phyloP scores from a whole-genome alignment of 1,140 invertebrate genomes.

The Drosophila rufa region DNA sequence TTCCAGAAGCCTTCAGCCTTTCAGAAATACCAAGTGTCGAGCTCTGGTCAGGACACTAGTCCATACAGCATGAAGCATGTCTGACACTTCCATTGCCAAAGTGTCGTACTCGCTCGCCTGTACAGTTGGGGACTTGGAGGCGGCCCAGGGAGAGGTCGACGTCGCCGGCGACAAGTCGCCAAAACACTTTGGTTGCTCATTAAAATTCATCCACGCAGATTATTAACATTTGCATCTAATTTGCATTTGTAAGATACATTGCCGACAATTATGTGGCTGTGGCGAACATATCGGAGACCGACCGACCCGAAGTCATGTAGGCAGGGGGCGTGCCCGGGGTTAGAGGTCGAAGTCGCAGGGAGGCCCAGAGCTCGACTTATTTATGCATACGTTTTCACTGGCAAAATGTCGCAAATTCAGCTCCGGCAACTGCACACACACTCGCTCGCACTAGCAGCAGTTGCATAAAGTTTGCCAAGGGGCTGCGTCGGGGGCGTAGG shows the following conservation, averaged over 20 bases:
- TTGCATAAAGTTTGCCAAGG: conserved; percentile 71
- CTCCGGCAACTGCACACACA: conserved; percentile 31
- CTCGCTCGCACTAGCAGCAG: conserved; percentile 13
- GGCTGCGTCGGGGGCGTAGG: conserved; percentile 13
- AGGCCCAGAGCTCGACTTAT: conserved; percentile 61
- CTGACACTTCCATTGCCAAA: conserved; percentile 51
- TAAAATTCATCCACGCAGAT: conserved; percentile 83
- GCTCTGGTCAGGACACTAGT: conserved; percentile 58
- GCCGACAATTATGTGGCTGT: conserved; percentile 78
- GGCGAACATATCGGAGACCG: conserved; percentile 11
- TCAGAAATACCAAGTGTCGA: conserved; percentile 13
- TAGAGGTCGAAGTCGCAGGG: conserved; percentile 12
- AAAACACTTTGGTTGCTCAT: conserved; percentile 79
- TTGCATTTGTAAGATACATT: conserved; percentile 82
- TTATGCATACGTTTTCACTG: conserved; percentile 76
- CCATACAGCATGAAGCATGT: conserved; percentile 67
- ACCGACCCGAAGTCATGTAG: background rate
- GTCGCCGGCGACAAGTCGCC: conserved; percentile 71
- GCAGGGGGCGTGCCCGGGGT: background rate
- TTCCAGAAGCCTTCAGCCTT: conserved; percentile 32
- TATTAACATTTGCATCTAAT: conserved; percentile 83
- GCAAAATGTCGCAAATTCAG: conserved; percentile 63
- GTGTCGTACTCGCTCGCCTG: conserved; percentile 24
- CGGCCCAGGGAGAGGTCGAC: conserved; percentile 32
- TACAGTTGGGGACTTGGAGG: conserved; percentile 2